Evolutionary conservation across 2,888 invertebrate species (phyloP).

Genomic region (Heliconius aoede): DNA sequence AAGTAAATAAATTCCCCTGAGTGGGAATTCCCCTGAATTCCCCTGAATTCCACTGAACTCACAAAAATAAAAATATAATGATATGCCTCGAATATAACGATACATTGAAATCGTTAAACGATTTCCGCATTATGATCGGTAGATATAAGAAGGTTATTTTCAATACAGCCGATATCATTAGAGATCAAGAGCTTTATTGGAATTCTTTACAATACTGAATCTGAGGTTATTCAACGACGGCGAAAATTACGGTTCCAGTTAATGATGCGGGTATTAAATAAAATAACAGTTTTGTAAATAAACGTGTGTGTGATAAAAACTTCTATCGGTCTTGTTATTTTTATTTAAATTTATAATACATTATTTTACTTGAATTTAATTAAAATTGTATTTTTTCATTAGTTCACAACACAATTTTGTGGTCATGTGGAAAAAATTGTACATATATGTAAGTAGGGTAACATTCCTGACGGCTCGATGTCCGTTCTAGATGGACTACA

Average conservation of each 20-base stretch:
- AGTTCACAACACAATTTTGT: no score
- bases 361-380: no score
- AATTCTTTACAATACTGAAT: conserved; percentile 15
- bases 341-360: no score
- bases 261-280: not conserved
- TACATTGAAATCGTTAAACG: conserved; percentile 12
- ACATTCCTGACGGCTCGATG: no score
- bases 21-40: no score
- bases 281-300: not conserved
- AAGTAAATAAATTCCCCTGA: not conserved
- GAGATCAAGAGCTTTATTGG: conserved; percentile 23
- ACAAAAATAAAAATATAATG: not conserved
- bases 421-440: no score
- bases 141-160: not conserved
- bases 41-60: no score
- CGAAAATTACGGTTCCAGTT: not conserved
- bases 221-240: not conserved
- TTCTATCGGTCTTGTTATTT: no score
- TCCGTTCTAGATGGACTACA: no score
- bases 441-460: no score
- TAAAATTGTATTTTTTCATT: no score
- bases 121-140: conserved; percentile 1
- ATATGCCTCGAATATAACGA: not conserved
- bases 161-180: conserved; percentile 19
- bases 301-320: no score